Conservation (phyloP, 1,140 invertebrate genomes). For the Colletes gigas region DNA sequence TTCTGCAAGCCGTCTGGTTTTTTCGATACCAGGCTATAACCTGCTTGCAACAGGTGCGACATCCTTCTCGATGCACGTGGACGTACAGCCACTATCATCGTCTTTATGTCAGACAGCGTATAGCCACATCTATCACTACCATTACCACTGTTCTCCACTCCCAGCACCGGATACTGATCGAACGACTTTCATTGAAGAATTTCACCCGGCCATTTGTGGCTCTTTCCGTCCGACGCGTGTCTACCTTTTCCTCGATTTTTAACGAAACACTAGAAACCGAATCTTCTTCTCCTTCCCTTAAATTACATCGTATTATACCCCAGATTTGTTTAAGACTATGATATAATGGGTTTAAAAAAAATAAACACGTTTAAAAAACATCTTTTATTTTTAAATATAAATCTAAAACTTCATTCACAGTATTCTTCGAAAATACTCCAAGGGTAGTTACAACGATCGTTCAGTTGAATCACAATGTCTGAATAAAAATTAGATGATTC, state of each 20-base stretch:
- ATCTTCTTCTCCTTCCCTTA: neutral
- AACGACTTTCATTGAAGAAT: constrained; percentile 59
- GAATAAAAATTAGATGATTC: too few relatives aligned
- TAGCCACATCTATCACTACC: constrained; percentile 44
- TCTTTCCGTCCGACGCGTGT: neutral
- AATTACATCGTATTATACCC: neutral
- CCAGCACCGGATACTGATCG: constrained; percentile 23
- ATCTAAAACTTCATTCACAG: too few relatives aligned
- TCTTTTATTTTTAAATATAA: too few relatives aligned
- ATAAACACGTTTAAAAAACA: too few relatives aligned
- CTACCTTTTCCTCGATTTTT: neutral
- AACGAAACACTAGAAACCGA: neutral
- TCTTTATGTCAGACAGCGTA: constrained; percentile 33
- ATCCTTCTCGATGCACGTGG: constrained; percentile 41
- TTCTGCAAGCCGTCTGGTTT: constrained; percentile 46
- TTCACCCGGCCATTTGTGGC: constrained; percentile 40
- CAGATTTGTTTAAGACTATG: too few relatives aligned
- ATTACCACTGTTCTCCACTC: constrained; percentile 18
- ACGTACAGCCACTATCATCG: constrained; percentile 41
- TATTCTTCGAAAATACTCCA: too few relatives aligned
- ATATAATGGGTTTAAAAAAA: too few relatives aligned
- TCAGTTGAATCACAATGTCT: too few relatives aligned
- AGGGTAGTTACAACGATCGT: too few relatives aligned
- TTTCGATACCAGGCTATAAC: constrained; percentile 38
- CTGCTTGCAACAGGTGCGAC: constrained; percentile 58